Evolutionary conservation across 2,797 vertebrate species (phyloP).

Genomic region (Myotis pilosus): DNA sequence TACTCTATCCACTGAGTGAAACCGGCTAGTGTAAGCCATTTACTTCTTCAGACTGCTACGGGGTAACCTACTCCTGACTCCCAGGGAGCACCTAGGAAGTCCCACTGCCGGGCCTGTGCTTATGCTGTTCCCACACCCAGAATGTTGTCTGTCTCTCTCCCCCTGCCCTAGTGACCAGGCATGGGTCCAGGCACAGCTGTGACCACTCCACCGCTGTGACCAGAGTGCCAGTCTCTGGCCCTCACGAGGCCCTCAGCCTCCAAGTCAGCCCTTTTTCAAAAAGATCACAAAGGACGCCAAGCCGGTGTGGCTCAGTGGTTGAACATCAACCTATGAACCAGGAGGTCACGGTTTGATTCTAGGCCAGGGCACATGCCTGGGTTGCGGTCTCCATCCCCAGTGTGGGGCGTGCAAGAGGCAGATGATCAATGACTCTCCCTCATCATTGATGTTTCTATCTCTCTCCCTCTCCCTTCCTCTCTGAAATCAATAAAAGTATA

Average conservation of each 20-base stretch:
- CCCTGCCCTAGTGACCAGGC: neutral
- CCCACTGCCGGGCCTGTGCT: neutral
- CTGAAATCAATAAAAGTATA: too few species aligned
- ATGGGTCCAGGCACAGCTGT: neutral
- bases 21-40: neutral
- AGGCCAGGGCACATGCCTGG: too few species aligned
- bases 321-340: too few species aligned
- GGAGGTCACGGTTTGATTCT: too few species aligned
- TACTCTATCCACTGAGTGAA: too few species aligned
- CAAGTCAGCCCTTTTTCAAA: neutral
- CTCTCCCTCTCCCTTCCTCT: too few species aligned
- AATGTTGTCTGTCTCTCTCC: neutral
- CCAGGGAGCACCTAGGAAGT: neutral
- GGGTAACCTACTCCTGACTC: neutral
- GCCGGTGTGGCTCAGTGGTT: too few species aligned
- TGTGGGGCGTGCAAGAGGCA: too few species aligned
- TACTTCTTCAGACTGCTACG: rapidly evolving
- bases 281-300: neutral
- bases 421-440: too few species aligned
- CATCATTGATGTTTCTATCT: too few species aligned
- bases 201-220: neutral
- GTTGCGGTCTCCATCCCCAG: too few species aligned
- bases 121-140: neutral
- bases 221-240: neutral
- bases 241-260: neutral